Evolutionary conservation across 37 sponge, comb jelly and placozoan genomes (phyloP).

Genomic region (Spongilla lacustris): DNA sequence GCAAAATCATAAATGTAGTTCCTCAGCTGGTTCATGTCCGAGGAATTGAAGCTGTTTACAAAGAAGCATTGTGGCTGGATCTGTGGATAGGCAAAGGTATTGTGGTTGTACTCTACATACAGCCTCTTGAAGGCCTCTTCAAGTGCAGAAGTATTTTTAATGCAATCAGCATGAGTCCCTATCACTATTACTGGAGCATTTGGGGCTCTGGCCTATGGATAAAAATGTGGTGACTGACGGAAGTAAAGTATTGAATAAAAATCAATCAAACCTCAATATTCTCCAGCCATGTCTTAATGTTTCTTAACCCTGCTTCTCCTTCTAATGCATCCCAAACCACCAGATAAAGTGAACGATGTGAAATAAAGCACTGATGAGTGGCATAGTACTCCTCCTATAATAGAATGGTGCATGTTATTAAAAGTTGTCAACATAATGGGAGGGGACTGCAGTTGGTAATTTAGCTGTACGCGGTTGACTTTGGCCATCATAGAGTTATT

Average conservation of each 20-base stretch:
- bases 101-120: constrained; percentile 29
- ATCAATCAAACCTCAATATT: constrained; percentile 87
- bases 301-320: constrained; percentile 62
- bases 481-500: too few species aligned
- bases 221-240: neutral
- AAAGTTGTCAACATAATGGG: neutral
- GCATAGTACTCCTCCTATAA: constrained; percentile 88
- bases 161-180: constrained; percentile 76
- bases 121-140: constrained; percentile 13
- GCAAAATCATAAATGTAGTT: constrained; percentile 68
- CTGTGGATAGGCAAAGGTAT: constrained; percentile 25
- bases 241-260: neutral
- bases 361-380: constrained; percentile 92
- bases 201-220: constrained; percentile 47
- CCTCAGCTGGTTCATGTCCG: constrained; percentile 45
- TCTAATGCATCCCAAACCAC: constrained; percentile 75
- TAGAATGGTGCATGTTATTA: neutral
- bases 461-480: too few species aligned
- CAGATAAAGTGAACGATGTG: constrained; percentile 77
- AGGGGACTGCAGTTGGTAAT: neutral
- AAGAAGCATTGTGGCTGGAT: constrained; percentile 24
- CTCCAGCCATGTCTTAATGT: constrained; percentile 76
- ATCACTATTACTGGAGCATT: constrained; percentile 78
- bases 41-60: constrained; percentile 39
- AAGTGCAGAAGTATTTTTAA: constrained; percentile 16